Conservation (phyloP, 1,140 invertebrate genomes). For the Wasmannia auropunctata region DNA sequence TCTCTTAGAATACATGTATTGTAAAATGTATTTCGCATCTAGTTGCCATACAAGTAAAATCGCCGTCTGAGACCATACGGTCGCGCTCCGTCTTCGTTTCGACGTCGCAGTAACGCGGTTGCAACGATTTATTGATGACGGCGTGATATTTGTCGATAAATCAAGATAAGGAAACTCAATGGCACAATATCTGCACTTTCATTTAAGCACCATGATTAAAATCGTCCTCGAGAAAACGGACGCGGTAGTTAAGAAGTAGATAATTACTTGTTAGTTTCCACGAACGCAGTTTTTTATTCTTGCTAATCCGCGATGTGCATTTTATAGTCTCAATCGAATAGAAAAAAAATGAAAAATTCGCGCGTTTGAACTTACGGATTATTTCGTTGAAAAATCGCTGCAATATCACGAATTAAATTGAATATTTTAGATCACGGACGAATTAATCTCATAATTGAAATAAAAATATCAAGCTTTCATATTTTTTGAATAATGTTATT, state of each 20-base stretch:
- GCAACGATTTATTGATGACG: neutral
- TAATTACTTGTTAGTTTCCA: neutral
- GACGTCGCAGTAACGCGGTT: neutral
- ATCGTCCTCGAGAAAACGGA: constrained; percentile 5
- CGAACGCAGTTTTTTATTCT: neutral
- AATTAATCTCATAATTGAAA: neutral
- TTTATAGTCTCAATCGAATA: neutral
- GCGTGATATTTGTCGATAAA: constrained; percentile 9
- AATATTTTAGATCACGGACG: neutral
- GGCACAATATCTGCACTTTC: neutral
- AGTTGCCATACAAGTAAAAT: constrained; percentile 15
- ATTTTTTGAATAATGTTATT: neutral
- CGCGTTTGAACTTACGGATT: neutral
- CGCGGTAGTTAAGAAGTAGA: neutral
- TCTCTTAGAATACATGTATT: constrained; percentile 26
- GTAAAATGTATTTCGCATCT: constrained; percentile 19
- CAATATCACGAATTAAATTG: neutral
- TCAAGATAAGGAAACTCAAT: neutral
- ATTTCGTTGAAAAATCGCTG: neutral
- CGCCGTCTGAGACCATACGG: neutral
- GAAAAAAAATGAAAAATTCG: neutral
- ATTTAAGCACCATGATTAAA: neutral
- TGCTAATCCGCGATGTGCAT: neutral
- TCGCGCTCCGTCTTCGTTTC: neutral
- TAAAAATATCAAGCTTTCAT: neutral